Evolutionary conservation across 2,888 invertebrate species (phyloP).

Genomic region (Craniophora ligustri): DNA sequence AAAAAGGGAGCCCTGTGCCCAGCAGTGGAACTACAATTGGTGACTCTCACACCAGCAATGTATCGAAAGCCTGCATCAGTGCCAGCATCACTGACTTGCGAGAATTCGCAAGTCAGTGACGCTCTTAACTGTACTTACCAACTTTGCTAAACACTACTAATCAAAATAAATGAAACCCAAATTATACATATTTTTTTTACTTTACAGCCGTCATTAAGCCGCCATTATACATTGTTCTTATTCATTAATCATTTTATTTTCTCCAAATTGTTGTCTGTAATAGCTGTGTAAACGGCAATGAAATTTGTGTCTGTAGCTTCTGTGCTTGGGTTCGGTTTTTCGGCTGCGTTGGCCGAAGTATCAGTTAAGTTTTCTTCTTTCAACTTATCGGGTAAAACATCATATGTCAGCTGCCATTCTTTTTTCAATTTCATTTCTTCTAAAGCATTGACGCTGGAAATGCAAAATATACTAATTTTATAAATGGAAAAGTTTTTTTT

Average conservation of each 20-base stretch:
- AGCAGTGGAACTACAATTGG: no score
- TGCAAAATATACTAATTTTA: no score
- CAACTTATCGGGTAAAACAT: conserved; percentile 63
- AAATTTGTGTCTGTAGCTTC: conserved; percentile 45
- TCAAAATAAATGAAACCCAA: conserved; percentile 4
- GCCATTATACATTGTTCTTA: conserved; percentile 43
- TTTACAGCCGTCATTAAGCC: conserved; percentile 64
- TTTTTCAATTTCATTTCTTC: conserved; percentile 73
- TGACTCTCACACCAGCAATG: no score
- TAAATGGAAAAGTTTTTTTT: no score
- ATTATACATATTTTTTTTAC: conserved; percentile 46
- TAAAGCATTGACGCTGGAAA: conserved; percentile 70
- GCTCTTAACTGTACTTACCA: no score
- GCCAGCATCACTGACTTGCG: no score
- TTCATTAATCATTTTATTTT: conserved; percentile 21
- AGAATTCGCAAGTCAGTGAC: no score
- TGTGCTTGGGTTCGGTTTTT: conserved; percentile 3
- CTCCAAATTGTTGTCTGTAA: conserved; percentile 41
- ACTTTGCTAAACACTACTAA: no score
- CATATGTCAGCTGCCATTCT: conserved; percentile 77
- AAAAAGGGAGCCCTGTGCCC: no score
- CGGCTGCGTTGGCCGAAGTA: not conserved
- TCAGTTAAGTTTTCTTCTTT: conserved; percentile 42
- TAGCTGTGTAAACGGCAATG: conserved; percentile 69
- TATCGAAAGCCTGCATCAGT: no score